A percentile compares a stretch with the other conserved stretches of the same genome.
Conservation (phyloP, 2,797 vertebrate genomes). For the Forpus xanthops region DNA sequence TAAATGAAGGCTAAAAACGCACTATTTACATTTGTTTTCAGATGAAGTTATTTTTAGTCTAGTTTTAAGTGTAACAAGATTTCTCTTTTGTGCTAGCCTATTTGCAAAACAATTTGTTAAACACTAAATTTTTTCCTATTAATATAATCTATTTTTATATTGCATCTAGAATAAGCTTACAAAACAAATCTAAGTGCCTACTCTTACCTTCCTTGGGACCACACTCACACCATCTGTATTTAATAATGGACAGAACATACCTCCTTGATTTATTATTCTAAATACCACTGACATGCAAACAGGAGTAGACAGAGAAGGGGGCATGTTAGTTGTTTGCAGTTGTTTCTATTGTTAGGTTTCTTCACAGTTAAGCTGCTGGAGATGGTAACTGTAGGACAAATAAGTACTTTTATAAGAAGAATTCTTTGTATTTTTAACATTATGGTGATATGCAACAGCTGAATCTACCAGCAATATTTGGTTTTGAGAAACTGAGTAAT, state of each 20-base stretch:
- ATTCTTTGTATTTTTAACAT: conserved; percentile 40
- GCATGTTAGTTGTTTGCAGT: neutral
- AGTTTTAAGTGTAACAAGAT: conserved; percentile 26
- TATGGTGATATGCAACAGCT: neutral
- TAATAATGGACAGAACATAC: neutral
- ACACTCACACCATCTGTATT: neutral
- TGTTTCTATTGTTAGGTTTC: neutral
- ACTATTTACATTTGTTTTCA: conserved; percentile 64
- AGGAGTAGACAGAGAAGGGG: neutral
- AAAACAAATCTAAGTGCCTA: conserved; percentile 75
- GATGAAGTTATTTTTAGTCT: conserved; percentile 60
- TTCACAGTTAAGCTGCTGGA: neutral
- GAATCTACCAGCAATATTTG: conserved; percentile 26
- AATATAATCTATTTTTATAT: conserved; percentile 83
- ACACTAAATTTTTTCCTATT: conserved; percentile 77
- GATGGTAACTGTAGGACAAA: neutral
- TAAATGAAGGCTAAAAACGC: conserved; percentile 57
- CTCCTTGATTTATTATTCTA: neutral
- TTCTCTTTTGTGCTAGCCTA: conserved; percentile 47
- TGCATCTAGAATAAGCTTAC: conserved; percentile 67
- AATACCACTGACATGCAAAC: neutral
- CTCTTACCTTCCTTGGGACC: conserved; percentile 23
- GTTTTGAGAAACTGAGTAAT: conserved; percentile 67
- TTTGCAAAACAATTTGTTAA: conserved; percentile 70
- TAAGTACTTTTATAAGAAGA: conserved; percentile 15